Percentiles rank a stretch among this genome's conserved stretches.
Conservation (phyloP, 1,140 invertebrate species). For the Acromyrmex heyeri region DNA sequence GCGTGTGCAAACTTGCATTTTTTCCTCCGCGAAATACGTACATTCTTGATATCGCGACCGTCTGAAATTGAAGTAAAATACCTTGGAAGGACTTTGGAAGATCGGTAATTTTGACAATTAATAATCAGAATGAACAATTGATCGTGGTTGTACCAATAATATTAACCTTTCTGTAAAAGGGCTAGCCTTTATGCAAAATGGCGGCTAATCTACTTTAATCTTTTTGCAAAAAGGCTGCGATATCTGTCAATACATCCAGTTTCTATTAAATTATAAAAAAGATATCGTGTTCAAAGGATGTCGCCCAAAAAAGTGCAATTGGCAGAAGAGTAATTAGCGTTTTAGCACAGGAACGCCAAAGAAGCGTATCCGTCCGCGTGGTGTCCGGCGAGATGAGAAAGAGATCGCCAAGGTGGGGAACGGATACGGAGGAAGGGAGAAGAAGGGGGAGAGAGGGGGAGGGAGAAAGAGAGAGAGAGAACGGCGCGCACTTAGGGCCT, state of each 20-base stretch:
- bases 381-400: constrained; percentile 53
- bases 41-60: background rate
- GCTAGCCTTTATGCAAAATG: no score
- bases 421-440: background rate
- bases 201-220: no score
- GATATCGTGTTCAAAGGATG: background rate
- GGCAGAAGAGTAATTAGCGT: constrained; percentile 44
- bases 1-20: constrained; percentile 22
- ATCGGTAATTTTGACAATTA: background rate
- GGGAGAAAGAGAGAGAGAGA: constrained; percentile 62
- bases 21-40: background rate
- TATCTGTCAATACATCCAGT: background rate
- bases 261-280: background rate
- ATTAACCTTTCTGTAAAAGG: background rate
- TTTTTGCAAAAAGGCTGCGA: background rate
- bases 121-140: background rate
- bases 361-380: constrained; percentile 46
- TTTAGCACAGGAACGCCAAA: constrained; percentile 33
- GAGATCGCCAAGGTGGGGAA: constrained; percentile 20
- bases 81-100: background rate
- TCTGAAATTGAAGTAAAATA: background rate
- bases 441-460: constrained; percentile 32
- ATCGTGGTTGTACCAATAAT: background rate
- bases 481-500: constrained; percentile 71
- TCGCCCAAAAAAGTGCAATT: constrained; percentile 13